Conservation (phyloP, 2,888 invertebrate species). For the Andrena minutula region DNA sequence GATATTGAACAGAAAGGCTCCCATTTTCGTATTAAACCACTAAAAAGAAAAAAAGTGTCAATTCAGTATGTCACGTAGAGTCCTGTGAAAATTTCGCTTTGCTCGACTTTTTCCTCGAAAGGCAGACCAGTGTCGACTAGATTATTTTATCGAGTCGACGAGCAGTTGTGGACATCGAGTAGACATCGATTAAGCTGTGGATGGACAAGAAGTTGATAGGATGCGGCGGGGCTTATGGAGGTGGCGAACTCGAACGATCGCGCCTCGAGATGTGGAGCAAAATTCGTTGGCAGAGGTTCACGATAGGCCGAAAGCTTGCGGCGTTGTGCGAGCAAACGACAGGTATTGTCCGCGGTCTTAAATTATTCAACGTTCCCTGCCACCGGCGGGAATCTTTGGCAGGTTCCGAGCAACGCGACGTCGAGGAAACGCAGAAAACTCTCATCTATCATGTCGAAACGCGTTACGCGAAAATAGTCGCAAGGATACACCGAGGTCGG, state of each 20-base stretch:
- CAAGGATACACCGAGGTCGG: conserved; percentile 80
- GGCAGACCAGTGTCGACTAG: no score
- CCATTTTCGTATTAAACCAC: no score
- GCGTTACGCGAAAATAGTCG: conserved; percentile 81
- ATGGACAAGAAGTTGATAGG: not conserved
- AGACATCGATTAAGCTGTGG: no score
- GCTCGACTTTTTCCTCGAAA: no score
- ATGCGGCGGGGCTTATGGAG: not conserved
- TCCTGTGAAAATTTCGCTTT: no score
- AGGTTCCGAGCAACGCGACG: conserved; percentile 69
- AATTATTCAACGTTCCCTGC: conserved; percentile 74
- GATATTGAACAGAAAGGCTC: no score
- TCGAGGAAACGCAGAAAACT: conserved; percentile 81
- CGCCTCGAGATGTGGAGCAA: conserved; percentile 34
- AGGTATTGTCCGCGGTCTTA: conserved; percentile 75
- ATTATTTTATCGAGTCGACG: no score
- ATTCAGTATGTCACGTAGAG: no score
- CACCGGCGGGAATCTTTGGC: conserved; percentile 72
- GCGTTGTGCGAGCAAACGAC: conserved; percentile 41
- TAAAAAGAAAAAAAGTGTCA: no score
- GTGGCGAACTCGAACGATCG: conserved; percentile 13
- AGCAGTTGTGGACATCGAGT: no score
- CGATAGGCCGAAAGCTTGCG: conserved; percentile 34
- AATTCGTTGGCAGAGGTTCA: conserved; percentile 39
- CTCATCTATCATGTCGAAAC: conserved; percentile 83